These are phyloP conservation scores for Lycocerus yunnanus DNA, from an alignment of 2,888 invertebrate genomes.

Conservation along the genomic window DNA sequence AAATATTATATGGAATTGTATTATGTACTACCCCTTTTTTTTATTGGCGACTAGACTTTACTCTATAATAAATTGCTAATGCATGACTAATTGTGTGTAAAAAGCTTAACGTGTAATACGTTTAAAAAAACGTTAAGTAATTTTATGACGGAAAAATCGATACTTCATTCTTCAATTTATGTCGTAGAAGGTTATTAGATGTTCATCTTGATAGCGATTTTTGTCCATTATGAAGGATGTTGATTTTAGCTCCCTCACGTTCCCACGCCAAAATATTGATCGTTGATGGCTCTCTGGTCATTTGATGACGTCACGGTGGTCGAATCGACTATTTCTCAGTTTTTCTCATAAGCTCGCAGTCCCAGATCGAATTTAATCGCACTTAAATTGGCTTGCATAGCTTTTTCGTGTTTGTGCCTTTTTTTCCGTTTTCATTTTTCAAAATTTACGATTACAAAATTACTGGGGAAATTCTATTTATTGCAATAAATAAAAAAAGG, in stretches of 20 bases:
- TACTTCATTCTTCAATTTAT: slow-evolving; percentile 1
- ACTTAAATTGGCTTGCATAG: slow-evolving; percentile 13
- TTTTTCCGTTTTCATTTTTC: background rate
- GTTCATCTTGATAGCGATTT: slow-evolving; percentile 19
- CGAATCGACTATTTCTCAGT: slow-evolving; percentile 48
- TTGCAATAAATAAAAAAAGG: background rate
- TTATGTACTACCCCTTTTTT: background rate
- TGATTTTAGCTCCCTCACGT: slow-evolving; percentile 26
- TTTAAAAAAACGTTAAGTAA: background rate
- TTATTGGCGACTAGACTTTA: background rate
- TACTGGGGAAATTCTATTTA: background rate
- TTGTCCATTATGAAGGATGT: slow-evolving; percentile 22
- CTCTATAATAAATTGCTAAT: background rate
- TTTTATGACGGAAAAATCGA: background rate
- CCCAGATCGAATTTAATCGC: slow-evolving; percentile 32
- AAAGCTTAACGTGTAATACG: background rate
- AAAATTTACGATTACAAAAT: background rate
- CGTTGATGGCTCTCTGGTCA: slow-evolving; percentile 48
- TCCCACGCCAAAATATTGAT: slow-evolving; percentile 53
- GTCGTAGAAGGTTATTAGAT: slow-evolving; percentile 3
- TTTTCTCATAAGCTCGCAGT: slow-evolving; percentile 32
- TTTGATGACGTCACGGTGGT: slow-evolving; percentile 54
- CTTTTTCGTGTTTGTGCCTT: slow-evolving; percentile 1
- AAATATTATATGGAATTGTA: background rate
- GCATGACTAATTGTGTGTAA: background rate